These are phyloP conservation scores for Microctonus brassicae DNA, from an alignment of 2,888 invertebrate genomes.

Conservation along the genomic window DNA sequence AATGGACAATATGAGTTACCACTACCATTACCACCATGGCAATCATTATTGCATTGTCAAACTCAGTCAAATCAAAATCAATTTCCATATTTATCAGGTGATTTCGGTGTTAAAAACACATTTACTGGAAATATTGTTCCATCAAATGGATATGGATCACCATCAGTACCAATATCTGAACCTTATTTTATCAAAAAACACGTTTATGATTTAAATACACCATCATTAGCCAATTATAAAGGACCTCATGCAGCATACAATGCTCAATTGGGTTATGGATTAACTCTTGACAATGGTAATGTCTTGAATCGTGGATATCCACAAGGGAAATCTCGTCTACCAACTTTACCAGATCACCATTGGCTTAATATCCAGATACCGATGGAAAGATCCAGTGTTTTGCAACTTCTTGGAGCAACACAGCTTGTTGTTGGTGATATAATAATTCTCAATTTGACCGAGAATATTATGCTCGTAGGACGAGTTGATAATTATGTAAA, in stretches of 20 bases:
- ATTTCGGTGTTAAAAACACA: background rate
- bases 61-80: background rate
- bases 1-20: background rate
- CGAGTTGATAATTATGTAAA: background rate
- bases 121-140: background rate
- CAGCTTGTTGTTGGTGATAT: conserved; percentile 3
- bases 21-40: background rate
- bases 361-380: background rate
- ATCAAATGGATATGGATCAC: background rate
- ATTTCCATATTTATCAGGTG: background rate
- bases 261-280: no score
- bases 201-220: no score
- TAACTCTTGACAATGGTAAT: no score
- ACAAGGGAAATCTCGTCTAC: background rate
- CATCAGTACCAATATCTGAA: no score
- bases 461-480: conserved; percentile 15
- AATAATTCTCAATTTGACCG: conserved; percentile 1
- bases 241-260: no score
- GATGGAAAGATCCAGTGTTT: background rate
- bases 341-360: background rate
- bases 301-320: background rate
- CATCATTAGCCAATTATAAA: no score
- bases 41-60: background rate
- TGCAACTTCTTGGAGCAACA: background rate
- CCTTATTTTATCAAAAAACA: no score